Base-by-base conservation (phyloP, 2,113 vertebrate genomes). In the Epinephelus lanceolatus region DNA sequence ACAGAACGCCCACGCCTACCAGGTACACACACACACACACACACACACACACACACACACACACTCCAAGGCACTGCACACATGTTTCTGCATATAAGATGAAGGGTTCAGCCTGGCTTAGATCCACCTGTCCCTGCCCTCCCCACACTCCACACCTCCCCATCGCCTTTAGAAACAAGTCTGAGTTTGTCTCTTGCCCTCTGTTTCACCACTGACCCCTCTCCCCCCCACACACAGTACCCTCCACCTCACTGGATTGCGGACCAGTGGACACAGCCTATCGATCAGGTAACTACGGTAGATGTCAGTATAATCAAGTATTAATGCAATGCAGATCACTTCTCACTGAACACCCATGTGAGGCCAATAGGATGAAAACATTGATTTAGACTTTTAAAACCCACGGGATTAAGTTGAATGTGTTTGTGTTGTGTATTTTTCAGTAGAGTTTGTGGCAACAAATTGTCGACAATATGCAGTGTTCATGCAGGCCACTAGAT, bases 1-100 rank as follows among this genome's bases (percentile, higher is more conserved):
- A n/a, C 95, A 95, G 87, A 96, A 96, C 2, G 42, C 96, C 27
- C 98, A 97, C 74, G 88, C 93, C 80, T 98, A 97, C 74, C 97
- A 97, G 97, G 98, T 99, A 95, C 17, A 69, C 45, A 51, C 72
- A 63, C 73, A 12, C 74, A 57, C 71, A n/a, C 42, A 21, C 70
- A 25, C 52, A 42, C 30, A 4, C 30, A 0, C 14, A 57, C 66
- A 71, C 42, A 21, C 70, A 25, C 52, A 42, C 30, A 4, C 30
- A 0, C 14, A 57, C 66, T 72, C 7, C 52, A 3, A 45, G 49
- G 45, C 60, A 21, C 19, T 62, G 15, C 67, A 83, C 70, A 81
- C 60, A 49, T 80, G 33, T 56, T 77, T 25, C 23, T 60, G 66
- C 33, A 78, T 80, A 63, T 63, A 23, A 74, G 63, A 71, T 76